Evolutionary conservation across 2,113 vertebrate species (phyloP).

Genomic region (Steatornis caripensis): DNA sequence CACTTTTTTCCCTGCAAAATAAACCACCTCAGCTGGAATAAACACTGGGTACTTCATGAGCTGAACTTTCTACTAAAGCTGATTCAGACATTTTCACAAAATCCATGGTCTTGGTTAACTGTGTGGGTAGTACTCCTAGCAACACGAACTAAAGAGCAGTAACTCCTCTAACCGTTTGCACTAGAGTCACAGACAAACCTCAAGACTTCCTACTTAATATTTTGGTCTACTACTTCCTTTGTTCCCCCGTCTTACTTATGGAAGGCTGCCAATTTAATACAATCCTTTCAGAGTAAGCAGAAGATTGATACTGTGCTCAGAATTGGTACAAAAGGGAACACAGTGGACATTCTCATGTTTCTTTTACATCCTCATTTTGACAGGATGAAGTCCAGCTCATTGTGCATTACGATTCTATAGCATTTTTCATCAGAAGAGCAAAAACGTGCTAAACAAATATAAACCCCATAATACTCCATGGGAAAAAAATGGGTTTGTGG

Average conservation of each 20-base stretch:
- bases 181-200: neutral
- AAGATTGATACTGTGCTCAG: neutral
- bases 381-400: neutral
- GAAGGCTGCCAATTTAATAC: neutral
- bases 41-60: neutral
- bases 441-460: neutral
- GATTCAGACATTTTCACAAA: neutral
- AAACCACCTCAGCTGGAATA: neutral
- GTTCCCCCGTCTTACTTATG: neutral
- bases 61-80: neutral
- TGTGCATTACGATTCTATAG: neutral
- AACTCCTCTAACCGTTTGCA: neutral
- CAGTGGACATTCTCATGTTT: neutral
- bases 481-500: neutral
- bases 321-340: neutral
- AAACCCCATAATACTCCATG: neutral
- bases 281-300: neutral
- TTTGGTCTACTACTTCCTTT: neutral
- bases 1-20: neutral
- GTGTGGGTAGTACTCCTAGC: neutral
- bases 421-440: neutral
- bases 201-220: neutral
- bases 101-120: neutral
- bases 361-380: neutral
- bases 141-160: neutral